A percentile compares a stretch with the other conserved stretches of the same genome.
phyloP scores from a whole-genome alignment of 2,888 invertebrate genomes.

The Leptinotarsa juncta region DNA sequence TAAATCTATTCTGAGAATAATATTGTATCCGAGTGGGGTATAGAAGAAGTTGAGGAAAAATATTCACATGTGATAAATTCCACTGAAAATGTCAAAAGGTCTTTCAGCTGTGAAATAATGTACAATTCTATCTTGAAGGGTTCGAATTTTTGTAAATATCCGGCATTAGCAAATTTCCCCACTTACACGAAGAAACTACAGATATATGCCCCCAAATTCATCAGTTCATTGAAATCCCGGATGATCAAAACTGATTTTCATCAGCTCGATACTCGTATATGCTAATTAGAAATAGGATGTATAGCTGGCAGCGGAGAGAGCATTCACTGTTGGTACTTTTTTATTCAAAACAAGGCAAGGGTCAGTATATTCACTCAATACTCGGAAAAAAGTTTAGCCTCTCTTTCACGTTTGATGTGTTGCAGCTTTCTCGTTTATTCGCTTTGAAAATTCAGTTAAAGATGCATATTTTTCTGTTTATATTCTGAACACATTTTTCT shows the following conservation, averaged over 20 bases:
- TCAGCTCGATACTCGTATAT: conserved; percentile 60
- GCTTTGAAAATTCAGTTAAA: conserved; percentile 46
- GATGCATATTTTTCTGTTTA: conserved; percentile 38
- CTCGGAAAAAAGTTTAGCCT: conserved; percentile 62
- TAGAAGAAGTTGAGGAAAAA: no score
- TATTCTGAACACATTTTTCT: conserved; percentile 23
- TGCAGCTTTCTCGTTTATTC: conserved; percentile 48
- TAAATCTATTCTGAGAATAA: no score
- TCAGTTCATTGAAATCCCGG: conserved; percentile 48
- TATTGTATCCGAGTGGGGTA: no score
- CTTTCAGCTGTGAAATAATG: no score
- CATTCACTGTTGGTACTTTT: conserved; percentile 63
- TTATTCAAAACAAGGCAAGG: conserved; percentile 65
- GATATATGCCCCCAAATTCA: conserved; percentile 25
- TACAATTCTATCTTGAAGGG: no score
- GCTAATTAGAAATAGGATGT: conserved; percentile 66
- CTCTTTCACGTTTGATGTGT: conserved; percentile 61
- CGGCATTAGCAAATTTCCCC: not conserved
- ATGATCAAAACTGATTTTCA: conserved; percentile 64
- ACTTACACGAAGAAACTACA: conserved; percentile 3
- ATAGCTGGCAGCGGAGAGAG: conserved; percentile 64
- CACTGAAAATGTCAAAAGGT: no score
- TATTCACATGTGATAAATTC: no score
- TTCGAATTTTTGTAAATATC: not conserved
- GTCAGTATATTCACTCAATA: conserved; percentile 62